Conservation (phyloP, 2,113 vertebrate genomes). For the Myrmecophaga tridactyla region DNA sequence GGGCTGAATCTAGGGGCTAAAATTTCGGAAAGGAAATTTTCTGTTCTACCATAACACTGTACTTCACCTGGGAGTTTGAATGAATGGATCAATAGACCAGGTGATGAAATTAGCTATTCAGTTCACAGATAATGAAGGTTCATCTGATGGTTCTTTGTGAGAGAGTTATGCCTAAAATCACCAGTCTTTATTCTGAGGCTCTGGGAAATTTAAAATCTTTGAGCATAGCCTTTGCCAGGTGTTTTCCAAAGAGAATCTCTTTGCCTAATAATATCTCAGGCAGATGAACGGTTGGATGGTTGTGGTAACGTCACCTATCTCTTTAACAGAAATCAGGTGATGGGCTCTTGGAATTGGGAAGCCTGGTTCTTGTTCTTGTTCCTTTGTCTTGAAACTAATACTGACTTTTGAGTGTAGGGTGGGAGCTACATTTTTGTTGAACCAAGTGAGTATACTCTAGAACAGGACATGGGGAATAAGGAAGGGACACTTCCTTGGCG, state of each 20-base stretch:
- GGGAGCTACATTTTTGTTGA: background rate
- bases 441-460: too few species aligned
- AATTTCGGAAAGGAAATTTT: too few species aligned
- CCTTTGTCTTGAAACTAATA: background rate
- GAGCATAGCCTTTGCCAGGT: background rate
- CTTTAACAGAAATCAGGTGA: background rate
- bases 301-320: background rate
- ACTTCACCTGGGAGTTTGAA: too few species aligned
- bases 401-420: background rate
- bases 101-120: too few species aligned
- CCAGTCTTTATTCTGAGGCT: too few species aligned
- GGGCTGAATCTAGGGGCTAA: too few species aligned
- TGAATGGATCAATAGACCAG: too few species aligned
- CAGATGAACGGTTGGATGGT: background rate
- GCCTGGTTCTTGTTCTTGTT: background rate
- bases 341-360: background rate
- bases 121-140: too few species aligned
- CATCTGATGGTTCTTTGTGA: too few species aligned
- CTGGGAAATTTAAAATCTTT: too few species aligned
- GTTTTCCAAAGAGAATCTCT: background rate
- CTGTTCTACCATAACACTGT: too few species aligned
- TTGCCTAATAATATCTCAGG: background rate
- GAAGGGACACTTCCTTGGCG: background rate
- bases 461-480: background rate
- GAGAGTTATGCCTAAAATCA: too few species aligned